Conservation (phyloP, 1,140 invertebrate species). For the Drosophila tropicalis region DNA sequence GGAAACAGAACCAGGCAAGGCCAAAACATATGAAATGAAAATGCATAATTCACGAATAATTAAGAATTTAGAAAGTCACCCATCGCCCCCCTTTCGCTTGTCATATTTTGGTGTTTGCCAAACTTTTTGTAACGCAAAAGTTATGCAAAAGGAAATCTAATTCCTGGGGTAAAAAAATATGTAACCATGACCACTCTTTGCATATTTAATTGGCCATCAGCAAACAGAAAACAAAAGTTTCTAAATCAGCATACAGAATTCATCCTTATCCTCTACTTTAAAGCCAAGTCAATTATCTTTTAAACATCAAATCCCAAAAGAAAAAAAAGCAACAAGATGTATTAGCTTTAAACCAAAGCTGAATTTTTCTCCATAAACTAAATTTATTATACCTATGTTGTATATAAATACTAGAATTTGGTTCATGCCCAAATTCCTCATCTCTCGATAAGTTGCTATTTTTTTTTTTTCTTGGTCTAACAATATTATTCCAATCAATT, state of each 20-base stretch:
- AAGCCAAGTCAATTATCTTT: conserved; percentile 34
- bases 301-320: no score
- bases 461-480: conserved; percentile 48
- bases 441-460: not conserved
- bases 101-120: not conserved
- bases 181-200: conserved; percentile 56
- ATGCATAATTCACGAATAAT: not conserved
- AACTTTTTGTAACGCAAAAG: conserved; percentile 59
- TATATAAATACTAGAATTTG: conserved; percentile 61
- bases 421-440: not conserved
- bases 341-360: no score
- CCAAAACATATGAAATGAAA: no score
- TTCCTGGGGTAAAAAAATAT: conserved; percentile 30
- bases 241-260: conserved; percentile 27
- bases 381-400: no score
- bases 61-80: not conserved
- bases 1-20: not conserved
- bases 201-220: conserved; percentile 75
- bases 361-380: no score
- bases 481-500: conserved; percentile 80
- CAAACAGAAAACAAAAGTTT: conserved; percentile 52
- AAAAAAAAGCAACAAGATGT: not conserved
- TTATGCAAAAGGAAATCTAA: conserved; percentile 75
- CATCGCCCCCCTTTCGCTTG: not conserved
- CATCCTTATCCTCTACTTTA: conserved; percentile 20